phyloP scores from a whole-genome alignment of 2,888 invertebrate genomes.

The Steinernema hermaphroditum region DNA sequence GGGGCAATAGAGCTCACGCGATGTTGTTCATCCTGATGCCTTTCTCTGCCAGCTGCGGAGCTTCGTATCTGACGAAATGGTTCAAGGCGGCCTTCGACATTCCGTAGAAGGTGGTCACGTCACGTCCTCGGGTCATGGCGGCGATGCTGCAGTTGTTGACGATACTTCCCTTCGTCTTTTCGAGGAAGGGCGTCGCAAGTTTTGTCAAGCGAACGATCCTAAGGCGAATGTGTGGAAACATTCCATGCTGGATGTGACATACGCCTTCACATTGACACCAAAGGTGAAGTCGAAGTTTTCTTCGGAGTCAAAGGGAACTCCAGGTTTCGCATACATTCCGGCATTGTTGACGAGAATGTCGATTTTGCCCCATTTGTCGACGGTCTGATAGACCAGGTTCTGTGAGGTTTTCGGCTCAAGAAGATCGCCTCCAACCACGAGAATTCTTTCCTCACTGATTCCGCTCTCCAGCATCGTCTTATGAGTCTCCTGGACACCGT shows the following conservation, averaged over 20 bases:
- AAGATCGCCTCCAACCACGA: background rate
- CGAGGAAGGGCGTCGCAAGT: background rate
- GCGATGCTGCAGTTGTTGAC: constrained; percentile 7
- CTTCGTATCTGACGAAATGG: too few relatives aligned
- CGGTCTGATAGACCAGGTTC: background rate
- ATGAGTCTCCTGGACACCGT: background rate
- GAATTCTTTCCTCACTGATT: background rate
- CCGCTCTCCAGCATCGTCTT: background rate
- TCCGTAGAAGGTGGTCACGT: background rate
- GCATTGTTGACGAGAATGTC: constrained; percentile 12
- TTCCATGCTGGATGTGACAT: background rate
- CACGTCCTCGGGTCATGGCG: background rate
- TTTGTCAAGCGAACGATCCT: background rate
- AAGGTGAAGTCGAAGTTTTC: background rate
- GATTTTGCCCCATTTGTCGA: background rate
- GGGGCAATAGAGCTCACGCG: too few relatives aligned
- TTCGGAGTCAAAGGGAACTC: background rate
- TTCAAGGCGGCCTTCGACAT: background rate
- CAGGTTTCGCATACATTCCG: background rate
- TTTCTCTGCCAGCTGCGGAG: too few relatives aligned
- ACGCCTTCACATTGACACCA: background rate
- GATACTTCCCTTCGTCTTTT: background rate
- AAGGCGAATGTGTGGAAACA: background rate
- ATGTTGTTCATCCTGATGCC: too few relatives aligned
- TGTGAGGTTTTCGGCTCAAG: background rate